Evolutionary conservation across 2,888 invertebrate genomes (phyloP).

Genomic region (Nephrotoma guestfalica): DNA sequence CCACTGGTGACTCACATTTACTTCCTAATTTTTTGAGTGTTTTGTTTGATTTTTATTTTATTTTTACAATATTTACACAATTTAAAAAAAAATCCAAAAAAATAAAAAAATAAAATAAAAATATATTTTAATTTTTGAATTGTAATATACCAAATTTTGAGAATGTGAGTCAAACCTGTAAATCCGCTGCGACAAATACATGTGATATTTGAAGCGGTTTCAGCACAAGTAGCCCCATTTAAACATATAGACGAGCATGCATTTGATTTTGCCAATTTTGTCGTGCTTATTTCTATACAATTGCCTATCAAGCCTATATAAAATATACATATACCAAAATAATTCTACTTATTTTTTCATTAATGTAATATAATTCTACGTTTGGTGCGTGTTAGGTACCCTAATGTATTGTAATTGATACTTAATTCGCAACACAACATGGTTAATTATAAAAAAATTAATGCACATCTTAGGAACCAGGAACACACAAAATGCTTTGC

Average conservation of each 20-base stretch:
- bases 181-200: slow-evolving; percentile 59
- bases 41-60: slow-evolving; percentile 5
- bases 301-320: slow-evolving; percentile 30
- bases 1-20: slow-evolving; percentile 26
- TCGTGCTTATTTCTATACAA: slow-evolving; percentile 23
- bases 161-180: slow-evolving; percentile 36
- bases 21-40: slow-evolving; percentile 19
- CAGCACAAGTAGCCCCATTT: slow-evolving; percentile 55
- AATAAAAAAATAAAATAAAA: not conserved
- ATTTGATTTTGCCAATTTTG: slow-evolving; percentile 29
- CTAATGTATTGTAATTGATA: not conserved
- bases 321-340: slow-evolving; percentile 2
- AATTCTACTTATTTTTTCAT: not conserved
- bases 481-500: too few relatives aligned
- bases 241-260: slow-evolving; percentile 42
- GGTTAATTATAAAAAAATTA: not conserved
- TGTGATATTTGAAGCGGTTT: slow-evolving; percentile 46
- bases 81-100: not conserved
- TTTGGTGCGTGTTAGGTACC: not conserved
- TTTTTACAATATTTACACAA: not conserved
- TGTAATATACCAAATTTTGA: not conserved
- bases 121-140: not conserved
- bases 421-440: not conserved
- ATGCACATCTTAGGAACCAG: too few relatives aligned
- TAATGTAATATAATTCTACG: not conserved